Evolutionary conservation across 2,888 invertebrate species (phyloP), one percentile per base, ranked within the genome.

Genomic region (Lithophane semibrunnea): DNA sequence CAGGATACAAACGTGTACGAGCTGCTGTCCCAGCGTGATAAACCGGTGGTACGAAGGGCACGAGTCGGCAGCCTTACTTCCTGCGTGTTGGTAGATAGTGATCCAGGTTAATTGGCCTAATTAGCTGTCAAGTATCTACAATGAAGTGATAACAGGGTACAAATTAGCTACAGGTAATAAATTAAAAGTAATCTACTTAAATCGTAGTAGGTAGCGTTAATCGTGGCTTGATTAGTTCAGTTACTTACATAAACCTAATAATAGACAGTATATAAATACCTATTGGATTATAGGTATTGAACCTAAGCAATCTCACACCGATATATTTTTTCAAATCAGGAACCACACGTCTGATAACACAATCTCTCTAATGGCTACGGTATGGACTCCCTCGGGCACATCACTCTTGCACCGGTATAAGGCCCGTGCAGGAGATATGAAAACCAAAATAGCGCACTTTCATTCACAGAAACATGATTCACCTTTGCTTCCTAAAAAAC

Each of bases 81-180:
- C 52, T 29, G 52, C 58, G 29, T 58, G 64, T 24, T 18, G 16
- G n/a, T n/a, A n/a, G 56, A 52, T 80, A 73, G 64, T 71, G 52
- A 52, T 76, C 58, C 21, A 58, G 64, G 47, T 44, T 72, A 81
- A 75, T 82, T 71, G 61, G 47, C 64, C 64, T 69, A 73, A 82
- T 85, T 82, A 85, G 37, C 70, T 64, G 84, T 60, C 80, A 54
- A 68, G 67, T 61, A 79, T 64, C 49, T 49, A 77, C 52, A 79
- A 68, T 67, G 10, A 83, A n/a, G 44, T 37, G 29, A 56, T 24
- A 56, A 73, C 72, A 21, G 29, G 3, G 13, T 56, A 64, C 56
- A 29, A 56, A 76, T 64, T 82, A 75, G 24, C 12, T 58, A 37
- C 21, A 65, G 13, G 37, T 13, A 47, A 42, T 81, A 24, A 37